These are phyloP conservation scores for Halcyon leucocephala DNA, from an alignment of 2,797 vertebrate genomes.

Conservation along the genomic window DNA sequence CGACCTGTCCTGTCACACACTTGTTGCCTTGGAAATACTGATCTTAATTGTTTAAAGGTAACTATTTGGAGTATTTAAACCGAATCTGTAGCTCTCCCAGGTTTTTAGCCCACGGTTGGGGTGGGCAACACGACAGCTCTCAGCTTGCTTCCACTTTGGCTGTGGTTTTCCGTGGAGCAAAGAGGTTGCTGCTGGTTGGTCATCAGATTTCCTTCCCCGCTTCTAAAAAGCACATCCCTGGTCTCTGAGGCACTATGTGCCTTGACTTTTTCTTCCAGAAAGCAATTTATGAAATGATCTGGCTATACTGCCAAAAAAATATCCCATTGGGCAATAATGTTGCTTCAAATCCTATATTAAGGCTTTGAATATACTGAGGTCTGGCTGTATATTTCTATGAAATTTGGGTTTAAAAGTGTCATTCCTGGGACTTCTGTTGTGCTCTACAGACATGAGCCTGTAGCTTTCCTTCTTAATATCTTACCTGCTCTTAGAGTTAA, in stretches of 20 bases:
- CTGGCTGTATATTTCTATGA: neutral
- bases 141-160: neutral
- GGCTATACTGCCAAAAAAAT: neutral
- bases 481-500: neutral
- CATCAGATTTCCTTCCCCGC: neutral
- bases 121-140: neutral
- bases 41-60: neutral
- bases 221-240: neutral
- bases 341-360: neutral
- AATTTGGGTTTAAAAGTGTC: neutral
- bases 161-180: neutral
- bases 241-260: neutral
- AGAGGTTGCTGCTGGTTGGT: neutral
- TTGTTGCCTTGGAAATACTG: neutral
- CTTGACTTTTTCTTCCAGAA: slow-evolving; percentile 8
- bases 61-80: neutral
- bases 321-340: slow-evolving; percentile 37
- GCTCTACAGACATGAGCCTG: accelerated
- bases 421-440: neutral
- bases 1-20: neutral
- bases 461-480: neutral
- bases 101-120: neutral
- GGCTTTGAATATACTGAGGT: neutral
- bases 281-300: slow-evolving; percentile 4
- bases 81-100: neutral